phyloP scores from a whole-genome alignment of 1,140 invertebrate genomes.

The Zeugodacus cucurbitae region DNA sequence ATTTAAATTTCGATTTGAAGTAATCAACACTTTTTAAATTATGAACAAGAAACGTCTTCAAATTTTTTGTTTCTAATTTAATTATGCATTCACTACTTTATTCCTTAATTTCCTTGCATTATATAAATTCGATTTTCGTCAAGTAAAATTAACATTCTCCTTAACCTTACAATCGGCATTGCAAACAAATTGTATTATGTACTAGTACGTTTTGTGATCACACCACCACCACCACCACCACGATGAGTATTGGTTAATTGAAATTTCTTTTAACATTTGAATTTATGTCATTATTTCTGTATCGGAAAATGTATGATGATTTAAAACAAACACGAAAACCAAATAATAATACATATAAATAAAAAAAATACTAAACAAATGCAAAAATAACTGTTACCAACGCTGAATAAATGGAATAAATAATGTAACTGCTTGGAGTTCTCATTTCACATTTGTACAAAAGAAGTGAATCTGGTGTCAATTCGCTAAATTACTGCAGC shows the following conservation, averaged over 20 bases:
- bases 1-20: slow-evolving; percentile 9
- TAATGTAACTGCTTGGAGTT: background rate
- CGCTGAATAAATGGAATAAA: slow-evolving; percentile 26
- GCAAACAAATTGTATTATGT: background rate
- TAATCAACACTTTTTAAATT: background rate
- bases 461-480: background rate
- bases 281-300: slow-evolving; percentile 18
- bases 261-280: slow-evolving; percentile 34
- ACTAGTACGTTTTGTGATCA: background rate
- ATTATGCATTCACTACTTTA: background rate
- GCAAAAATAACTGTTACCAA: slow-evolving; percentile 5
- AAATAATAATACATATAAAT: background rate
- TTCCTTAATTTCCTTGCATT: background rate
- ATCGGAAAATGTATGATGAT: slow-evolving; percentile 32
- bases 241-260: slow-evolving; percentile 1
- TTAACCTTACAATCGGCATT: background rate
- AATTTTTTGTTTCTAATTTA: background rate
- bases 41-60: background rate
- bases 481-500: background rate
- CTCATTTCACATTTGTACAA: background rate
- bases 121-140: slow-evolving; percentile 12
- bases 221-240: too few species aligned
- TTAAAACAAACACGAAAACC: background rate
- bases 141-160: slow-evolving; percentile 9
- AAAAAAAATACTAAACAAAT: background rate